Evolutionary conservation across 2,888 invertebrate species (phyloP), one percentile per base, ranked within the genome.

Genomic region (Eubasilissa splendida): DNA sequence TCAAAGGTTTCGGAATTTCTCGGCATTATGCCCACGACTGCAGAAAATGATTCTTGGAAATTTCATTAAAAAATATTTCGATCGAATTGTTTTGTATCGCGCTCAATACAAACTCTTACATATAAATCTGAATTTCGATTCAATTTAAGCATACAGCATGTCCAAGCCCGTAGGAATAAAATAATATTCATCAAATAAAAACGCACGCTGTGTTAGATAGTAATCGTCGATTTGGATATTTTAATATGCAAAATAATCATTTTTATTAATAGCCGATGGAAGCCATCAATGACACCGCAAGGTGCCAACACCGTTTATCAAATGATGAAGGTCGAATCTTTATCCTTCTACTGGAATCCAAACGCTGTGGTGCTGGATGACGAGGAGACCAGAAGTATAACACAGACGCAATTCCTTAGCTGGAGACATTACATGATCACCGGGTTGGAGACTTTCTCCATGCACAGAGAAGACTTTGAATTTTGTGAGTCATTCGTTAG

Each of bases 261-360:
- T 79, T 33, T 66, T 65, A 54, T 54, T 87, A 88, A 2, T 84
- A 95, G 93, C 87, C 95, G 95, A 91, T 96, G 96, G 96, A 95
- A 94, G 87, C 94, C 92, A 7, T 91, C 91, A 33, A 92, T 93
- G 77, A 92, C 93, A 0, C 91, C 93, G 54, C 89, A 91, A 33
- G 91, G 92, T 83, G 91, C 93, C 3, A 88, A 89, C 42, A 85
- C 93, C 9, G 88, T 94, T 12, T 95, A 95, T 87, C 96, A 96
- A 88, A 90, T 96, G 86, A 90, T 96, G 86, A 93, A 95, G 84
- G 89, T 96, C 63, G 95, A 95, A 85, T 95, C 95, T 0, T 89
- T 96, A 14, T 95, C 95, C 0, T 86, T 93, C 0, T 96, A 96
- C 87, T 94, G 95, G 93, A 96, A 96, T 87, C 92, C 93, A 0